These are phyloP conservation scores for Hydra vulgaris DNA, from an alignment of 30 jellyfish, hydroid and myxozoan species.

Conservation along the genomic window DNA sequence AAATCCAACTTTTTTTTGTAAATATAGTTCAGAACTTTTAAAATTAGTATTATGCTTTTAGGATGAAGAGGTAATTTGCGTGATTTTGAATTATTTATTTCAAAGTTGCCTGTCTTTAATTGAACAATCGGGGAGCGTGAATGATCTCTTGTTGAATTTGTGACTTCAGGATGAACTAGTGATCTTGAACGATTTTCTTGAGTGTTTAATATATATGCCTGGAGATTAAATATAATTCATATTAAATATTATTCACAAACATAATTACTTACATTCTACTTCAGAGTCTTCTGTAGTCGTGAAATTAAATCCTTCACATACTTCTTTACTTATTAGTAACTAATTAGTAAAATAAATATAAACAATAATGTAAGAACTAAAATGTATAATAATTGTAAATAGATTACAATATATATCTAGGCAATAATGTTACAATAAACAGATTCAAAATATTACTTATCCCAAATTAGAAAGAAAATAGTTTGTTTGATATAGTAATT, in stretches of 20 bases:
- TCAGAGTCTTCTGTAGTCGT: background rate
- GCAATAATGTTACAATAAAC: background rate
- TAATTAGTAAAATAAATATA: background rate
- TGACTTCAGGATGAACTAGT: background rate
- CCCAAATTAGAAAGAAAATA: background rate
- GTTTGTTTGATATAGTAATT: background rate
- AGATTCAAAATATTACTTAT: background rate
- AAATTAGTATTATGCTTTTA: background rate
- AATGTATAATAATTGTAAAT: background rate
- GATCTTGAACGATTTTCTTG: background rate
- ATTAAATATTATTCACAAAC: background rate
- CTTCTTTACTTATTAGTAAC: background rate
- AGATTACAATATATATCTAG: too few relatives aligned
- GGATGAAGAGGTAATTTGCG: background rate
- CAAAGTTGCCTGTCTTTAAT: background rate
- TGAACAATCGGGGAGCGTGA: background rate
- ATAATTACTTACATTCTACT: background rate
- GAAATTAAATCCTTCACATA: background rate
- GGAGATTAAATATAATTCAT: too few relatives aligned
- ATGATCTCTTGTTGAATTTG: background rate
- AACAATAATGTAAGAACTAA: background rate
- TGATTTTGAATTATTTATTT: background rate
- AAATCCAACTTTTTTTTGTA: background rate
- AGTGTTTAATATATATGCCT: background rate
- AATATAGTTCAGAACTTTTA: background rate